A percentile compares a stretch with the other conserved stretches of the same genome.
Conservation (phyloP, 2,113 vertebrate genomes). For the Oxyura jamaicensis region DNA sequence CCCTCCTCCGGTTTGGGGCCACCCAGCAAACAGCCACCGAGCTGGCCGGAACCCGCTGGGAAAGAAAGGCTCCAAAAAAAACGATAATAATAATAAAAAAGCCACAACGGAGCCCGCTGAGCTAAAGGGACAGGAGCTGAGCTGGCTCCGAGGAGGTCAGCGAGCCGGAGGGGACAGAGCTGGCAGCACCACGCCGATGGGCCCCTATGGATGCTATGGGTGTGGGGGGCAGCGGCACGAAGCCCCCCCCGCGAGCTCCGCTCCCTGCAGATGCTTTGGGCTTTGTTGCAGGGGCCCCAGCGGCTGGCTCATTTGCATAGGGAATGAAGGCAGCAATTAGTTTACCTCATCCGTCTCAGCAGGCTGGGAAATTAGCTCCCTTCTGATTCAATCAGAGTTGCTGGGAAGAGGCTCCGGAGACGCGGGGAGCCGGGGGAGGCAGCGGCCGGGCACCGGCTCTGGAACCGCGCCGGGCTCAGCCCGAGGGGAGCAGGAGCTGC, state of each 20-base stretch:
- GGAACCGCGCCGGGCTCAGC: neutral
- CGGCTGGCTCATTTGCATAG: conserved; percentile 9
- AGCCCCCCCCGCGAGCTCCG: neutral
- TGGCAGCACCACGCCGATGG: accelerated
- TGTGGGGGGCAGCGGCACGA: accelerated
- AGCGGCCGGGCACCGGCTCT: accelerated
- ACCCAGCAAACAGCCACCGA: neutral
- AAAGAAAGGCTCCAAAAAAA: neutral
- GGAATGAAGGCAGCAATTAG: conserved; percentile 42
- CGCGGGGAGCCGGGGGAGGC: accelerated
- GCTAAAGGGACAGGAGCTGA: neutral
- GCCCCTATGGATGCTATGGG: accelerated
- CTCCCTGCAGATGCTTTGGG: neutral
- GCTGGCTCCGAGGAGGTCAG: neutral
- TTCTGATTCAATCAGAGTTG: neutral
- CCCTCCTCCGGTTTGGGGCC: neutral
- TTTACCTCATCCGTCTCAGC: neutral
- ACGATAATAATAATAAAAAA: neutral
- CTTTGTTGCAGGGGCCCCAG: neutral
- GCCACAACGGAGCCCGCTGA: accelerated
- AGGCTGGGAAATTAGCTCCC: conserved; percentile 26
- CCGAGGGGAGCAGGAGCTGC: accelerated
- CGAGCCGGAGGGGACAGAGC: neutral
- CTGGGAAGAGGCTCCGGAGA: conserved; percentile 4
- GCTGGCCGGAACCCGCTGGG: accelerated